Evolutionary conservation across 2,888 invertebrate genomes (phyloP), one percentile per base, ranked within the genome.

Genomic region (Phanerotoma sp.): DNA sequence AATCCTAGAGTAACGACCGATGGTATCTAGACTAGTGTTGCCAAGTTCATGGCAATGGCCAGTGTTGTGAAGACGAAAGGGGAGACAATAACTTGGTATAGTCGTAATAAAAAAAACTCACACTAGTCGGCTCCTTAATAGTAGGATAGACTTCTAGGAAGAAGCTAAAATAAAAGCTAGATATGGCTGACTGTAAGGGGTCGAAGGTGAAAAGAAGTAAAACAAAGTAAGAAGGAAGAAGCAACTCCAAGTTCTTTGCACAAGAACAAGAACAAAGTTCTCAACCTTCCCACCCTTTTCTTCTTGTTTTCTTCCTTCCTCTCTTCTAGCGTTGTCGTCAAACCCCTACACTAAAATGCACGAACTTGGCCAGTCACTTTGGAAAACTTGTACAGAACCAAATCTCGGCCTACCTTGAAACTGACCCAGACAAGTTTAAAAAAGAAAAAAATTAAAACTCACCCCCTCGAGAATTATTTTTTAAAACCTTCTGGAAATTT

Each of bases 191-290:
- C n/a, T n/a, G 60, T 46, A 49, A 55, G 52, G 54, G 52, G 57
- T 37, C 51, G 3, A 56, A 51, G 42, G 47, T 35, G 25, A 48
- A 45, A 47, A 28, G 28, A 28, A 16, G 59, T 59, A 54, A 56
- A 44, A 30, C 45, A 44, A 51, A 45, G 44, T 41, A 52, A 57
- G 49, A 52, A 57, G 49, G 51, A 49, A 66, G 60, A 67, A 67
- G 66, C 67, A 66, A 70, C 60, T 65, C 71, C 67, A 76, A 75
- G 74, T 75, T 75, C 70, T 72, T 73, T n/a, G n/a, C 71, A 66
- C 72, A 75, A 74, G 75, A 76, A 76, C 73, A 74, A 73, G 75
- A 75, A 74, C 75, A 75, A 76, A 76, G 75, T 76, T 75, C 71
- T 62, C 60, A 54, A 61, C 63, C 67, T 63, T 64, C 63, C 56